Conservation (phyloP, 2,797 vertebrate genomes). For the Gallirallus australis region DNA sequence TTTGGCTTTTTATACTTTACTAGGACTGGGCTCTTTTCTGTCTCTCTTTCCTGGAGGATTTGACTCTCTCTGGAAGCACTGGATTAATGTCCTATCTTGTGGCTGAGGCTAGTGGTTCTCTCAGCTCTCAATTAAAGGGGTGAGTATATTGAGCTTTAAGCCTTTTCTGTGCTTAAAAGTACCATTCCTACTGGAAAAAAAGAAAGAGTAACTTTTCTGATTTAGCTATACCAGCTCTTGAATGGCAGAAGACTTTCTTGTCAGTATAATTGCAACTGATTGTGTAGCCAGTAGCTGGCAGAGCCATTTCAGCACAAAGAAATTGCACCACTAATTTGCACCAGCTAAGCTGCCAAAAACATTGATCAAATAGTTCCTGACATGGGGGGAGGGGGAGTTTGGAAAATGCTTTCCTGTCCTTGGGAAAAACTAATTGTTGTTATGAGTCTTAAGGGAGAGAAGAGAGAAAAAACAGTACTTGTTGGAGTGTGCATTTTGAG, state of each 20-base stretch:
- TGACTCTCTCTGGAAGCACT: slow-evolving; percentile 47
- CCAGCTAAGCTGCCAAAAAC: neutral
- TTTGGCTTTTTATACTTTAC: slow-evolving; percentile 27
- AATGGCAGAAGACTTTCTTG: neutral
- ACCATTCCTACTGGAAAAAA: neutral
- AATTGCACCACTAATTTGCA: neutral
- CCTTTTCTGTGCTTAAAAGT: neutral
- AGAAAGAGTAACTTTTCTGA: neutral
- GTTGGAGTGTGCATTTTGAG: neutral
- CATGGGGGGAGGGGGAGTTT: too few species aligned
- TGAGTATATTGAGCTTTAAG: slow-evolving; percentile 10
- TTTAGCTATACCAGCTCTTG: neutral
- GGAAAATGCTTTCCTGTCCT: neutral
- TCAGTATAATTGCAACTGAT: neutral
- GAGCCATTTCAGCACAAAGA: neutral
- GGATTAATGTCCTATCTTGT: slow-evolving; percentile 41
- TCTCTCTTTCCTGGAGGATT: slow-evolving; percentile 57
- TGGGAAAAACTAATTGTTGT: neutral
- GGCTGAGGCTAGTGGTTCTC: slow-evolving; percentile 8
- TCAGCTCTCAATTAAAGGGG: slow-evolving; percentile 36
- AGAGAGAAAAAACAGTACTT: neutral
- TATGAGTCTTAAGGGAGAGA: neutral
- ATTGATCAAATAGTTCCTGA: neutral
- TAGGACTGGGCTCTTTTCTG: slow-evolving; percentile 17
- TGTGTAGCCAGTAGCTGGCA: neutral